A percentile compares a stretch with the other conserved stretches of the same genome.
phyloP scores from a whole-genome alignment of 2,888 invertebrate species.

The Sinhomidia bicolor region DNA sequence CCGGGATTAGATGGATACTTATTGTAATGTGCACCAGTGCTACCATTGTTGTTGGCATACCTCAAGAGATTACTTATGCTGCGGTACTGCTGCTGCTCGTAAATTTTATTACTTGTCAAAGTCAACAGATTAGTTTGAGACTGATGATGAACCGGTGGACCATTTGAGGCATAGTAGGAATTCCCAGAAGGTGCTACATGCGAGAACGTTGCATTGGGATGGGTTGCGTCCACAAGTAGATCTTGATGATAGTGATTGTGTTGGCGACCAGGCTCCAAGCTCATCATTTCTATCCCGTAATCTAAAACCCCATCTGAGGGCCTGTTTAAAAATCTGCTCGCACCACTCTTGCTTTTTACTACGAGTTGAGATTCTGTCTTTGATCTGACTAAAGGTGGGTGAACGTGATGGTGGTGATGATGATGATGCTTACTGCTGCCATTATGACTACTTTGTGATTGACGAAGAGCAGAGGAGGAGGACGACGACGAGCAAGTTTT shows the following conservation, averaged over 20 bases:
- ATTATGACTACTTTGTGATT: conserved; percentile 38
- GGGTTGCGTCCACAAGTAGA: conserved; percentile 58
- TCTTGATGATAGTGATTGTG: conserved; percentile 61
- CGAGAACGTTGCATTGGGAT: conserved; percentile 50
- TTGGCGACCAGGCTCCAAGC: conserved; percentile 55
- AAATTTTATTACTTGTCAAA: conserved; percentile 71
- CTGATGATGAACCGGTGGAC: conserved; percentile 70
- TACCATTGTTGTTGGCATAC: conserved; percentile 47
- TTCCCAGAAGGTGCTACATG: conserved; percentile 27
- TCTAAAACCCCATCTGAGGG: conserved; percentile 48
- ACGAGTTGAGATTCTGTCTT: conserved; percentile 79
- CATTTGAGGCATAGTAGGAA: conserved; percentile 53
- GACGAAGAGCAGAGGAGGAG: conserved; percentile 30
- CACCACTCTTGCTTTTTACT: conserved; percentile 75
- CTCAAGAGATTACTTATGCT: conserved; percentile 70
- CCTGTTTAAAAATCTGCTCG: conserved; percentile 54
- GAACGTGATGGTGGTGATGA: conserved; percentile 57
- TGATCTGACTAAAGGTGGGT: conserved; percentile 75
- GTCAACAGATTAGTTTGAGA: conserved; percentile 68
- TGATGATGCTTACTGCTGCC: conserved; percentile 46
- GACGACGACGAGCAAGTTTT: conserved; percentile 20
- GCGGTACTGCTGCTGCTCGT: conserved; percentile 69
- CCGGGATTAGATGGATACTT: conserved; percentile 74
- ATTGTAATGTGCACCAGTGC: conserved; percentile 39
- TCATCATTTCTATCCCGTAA: conserved; percentile 65